A percentile compares a stretch with the other conserved stretches of the same genome.
Conservation (phyloP, 2,113 vertebrate species). For the Spermophilus dauricus region DNA sequence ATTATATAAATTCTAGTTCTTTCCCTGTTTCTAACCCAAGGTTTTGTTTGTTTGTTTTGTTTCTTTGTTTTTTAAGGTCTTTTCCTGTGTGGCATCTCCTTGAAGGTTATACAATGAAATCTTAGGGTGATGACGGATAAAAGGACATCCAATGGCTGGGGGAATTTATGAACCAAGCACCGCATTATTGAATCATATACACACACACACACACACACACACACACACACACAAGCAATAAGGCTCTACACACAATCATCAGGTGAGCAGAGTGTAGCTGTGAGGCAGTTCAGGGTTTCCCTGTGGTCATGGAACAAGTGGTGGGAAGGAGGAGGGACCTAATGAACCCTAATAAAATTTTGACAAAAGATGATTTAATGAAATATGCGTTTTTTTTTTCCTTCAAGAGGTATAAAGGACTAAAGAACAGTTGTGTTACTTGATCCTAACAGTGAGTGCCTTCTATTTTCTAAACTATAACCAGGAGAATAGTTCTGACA, state of each 20-base stretch:
- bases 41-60: background rate
- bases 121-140: background rate
- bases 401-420: background rate
- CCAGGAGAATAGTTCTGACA: background rate
- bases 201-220: background rate
- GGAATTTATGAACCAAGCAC: background rate
- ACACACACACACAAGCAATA: background rate
- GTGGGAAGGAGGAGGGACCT: fast-evolving
- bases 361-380: background rate
- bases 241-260: background rate
- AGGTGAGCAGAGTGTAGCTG: background rate
- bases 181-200: background rate
- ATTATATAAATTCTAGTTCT: no score
- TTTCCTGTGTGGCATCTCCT: background rate
- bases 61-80: background rate
- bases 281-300: background rate
- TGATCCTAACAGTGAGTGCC: background rate
- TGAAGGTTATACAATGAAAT: background rate
- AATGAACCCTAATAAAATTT: background rate
- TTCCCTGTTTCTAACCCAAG: background rate
- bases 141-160: background rate
- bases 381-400: background rate
- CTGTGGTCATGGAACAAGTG: background rate
- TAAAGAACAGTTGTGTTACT: background rate
- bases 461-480: background rate